Percentiles rank a stretch among this genome's conserved stretches.
phyloP scores from a whole-genome alignment of 2,888 invertebrate species.

The Hermodice carunculata region DNA sequence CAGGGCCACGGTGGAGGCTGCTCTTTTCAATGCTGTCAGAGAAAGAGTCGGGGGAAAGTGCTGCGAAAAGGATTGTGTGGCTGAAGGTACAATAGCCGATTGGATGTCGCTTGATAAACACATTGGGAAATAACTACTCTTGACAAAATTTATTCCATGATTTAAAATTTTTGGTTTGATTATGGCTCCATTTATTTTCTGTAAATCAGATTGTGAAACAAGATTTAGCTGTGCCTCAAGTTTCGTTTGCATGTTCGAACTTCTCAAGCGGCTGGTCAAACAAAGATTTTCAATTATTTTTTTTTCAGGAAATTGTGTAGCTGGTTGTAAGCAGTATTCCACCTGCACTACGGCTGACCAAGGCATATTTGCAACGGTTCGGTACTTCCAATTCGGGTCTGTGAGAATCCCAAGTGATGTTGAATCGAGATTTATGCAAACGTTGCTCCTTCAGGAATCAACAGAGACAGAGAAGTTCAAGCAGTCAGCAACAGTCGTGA shows the following conservation, averaged over 20 bases:
- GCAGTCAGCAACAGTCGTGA: slow-evolving; percentile 53
- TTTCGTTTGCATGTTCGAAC: too few relatives aligned
- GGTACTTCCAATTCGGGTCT: slow-evolving; percentile 53
- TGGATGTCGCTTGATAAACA: too few relatives aligned
- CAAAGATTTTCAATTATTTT: too few relatives aligned
- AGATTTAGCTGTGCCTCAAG: too few relatives aligned
- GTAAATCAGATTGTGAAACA: too few relatives aligned
- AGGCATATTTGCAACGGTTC: slow-evolving; percentile 43
- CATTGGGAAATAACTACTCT: too few relatives aligned
- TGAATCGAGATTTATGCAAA: slow-evolving; percentile 48
- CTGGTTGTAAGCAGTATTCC: slow-evolving; percentile 40
- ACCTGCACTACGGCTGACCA: slow-evolving; percentile 35
- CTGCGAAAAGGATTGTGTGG: slow-evolving; percentile 49
- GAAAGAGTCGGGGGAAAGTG: slow-evolving; percentile 55
- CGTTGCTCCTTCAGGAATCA: slow-evolving; percentile 51
- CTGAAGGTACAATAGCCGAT: too few relatives aligned
- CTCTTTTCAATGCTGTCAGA: slow-evolving; percentile 48
- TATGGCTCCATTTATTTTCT: too few relatives aligned
- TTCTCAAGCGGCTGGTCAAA: too few relatives aligned
- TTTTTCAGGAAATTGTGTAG: slow-evolving; percentile 42
- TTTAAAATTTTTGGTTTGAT: too few relatives aligned
- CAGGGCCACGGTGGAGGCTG: slow-evolving; percentile 45
- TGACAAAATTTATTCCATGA: too few relatives aligned
- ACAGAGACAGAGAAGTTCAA: slow-evolving; percentile 47
- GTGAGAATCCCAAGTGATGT: slow-evolving; percentile 44